A percentile compares a stretch with the other conserved stretches of the same genome.
phyloP scores from a whole-genome alignment of 37 sponge, comb jelly and placozoan species.

The Diacarnus erythraeanus region DNA sequence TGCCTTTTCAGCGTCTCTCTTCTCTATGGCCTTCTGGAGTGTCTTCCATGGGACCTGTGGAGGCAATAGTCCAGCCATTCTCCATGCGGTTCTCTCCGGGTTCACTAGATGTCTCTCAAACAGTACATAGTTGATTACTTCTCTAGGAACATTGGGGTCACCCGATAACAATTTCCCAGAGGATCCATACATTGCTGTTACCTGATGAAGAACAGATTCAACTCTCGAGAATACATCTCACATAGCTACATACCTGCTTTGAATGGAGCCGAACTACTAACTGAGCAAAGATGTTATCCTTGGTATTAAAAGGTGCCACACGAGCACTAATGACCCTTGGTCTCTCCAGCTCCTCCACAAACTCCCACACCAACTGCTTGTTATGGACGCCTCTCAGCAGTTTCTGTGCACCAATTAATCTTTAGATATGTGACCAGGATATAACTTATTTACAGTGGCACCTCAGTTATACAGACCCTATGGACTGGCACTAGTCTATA shows the following conservation, averaged over 20 bases:
- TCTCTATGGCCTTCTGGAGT: neutral
- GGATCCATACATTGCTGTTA: conserved; percentile 53
- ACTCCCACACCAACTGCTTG: conserved; percentile 47
- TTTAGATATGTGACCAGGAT: neutral
- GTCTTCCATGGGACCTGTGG: conserved; percentile 50
- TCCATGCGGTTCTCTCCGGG: conserved; percentile 36
- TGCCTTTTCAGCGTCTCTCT: neutral
- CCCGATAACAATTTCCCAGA: conserved; percentile 42
- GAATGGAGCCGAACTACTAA: conserved; percentile 62
- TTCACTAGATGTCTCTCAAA: conserved; percentile 58
- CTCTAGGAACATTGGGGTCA: conserved; percentile 36
- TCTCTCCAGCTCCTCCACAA: conserved; percentile 67
- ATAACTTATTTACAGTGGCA: no score
- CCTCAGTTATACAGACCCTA: no score
- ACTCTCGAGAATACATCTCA: neutral
- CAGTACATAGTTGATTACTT: conserved; percentile 71
- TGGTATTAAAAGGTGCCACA: conserved; percentile 48
- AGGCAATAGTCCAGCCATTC: conserved; percentile 54
- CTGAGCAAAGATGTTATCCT: conserved; percentile 74
- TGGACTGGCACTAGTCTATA: no score
- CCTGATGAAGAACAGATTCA: conserved; percentile 40
- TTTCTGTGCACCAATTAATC: no score
- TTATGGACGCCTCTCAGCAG: no score
- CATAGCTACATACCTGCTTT: conserved; percentile 42
- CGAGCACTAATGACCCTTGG: conserved; percentile 68